phyloP scores from a whole-genome alignment of 2,113 vertebrate genomes.

The Geococcyx californianus region DNA sequence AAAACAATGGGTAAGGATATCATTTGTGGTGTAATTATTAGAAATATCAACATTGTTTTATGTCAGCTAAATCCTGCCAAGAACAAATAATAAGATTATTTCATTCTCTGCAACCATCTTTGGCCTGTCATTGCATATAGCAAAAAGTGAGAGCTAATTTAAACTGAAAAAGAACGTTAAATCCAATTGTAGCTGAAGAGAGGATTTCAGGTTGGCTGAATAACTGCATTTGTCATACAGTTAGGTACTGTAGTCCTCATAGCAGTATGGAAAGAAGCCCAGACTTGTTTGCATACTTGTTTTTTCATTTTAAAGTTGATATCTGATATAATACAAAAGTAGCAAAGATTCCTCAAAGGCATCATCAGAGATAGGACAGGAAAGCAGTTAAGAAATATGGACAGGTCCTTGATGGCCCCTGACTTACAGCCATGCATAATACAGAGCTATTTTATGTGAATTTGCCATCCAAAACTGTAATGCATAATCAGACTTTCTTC shows the following conservation, averaged over 20 bases:
- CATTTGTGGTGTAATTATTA: not conserved
- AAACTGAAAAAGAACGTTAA: not conserved
- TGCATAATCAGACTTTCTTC: not conserved
- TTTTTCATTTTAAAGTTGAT: not conserved
- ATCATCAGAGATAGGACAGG: not conserved
- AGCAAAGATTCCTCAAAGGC: not conserved
- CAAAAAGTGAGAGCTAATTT: not conserved
- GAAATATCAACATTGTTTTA: not conserved
- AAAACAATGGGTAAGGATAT: not conserved
- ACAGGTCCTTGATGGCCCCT: not conserved
- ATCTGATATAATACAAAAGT: not conserved
- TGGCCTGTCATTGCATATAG: not conserved
- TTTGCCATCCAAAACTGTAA: not conserved
- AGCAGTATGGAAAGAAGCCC: not conserved
- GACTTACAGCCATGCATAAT: not conserved
- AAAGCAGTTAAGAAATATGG: not conserved
- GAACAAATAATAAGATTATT: not conserved
- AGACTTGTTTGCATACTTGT: not conserved
- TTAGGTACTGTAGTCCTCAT: not conserved
- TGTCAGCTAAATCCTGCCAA: not conserved
- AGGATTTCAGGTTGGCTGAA: not conserved
- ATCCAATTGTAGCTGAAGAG: not conserved
- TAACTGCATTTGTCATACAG: not conserved
- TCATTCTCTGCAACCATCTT: not conserved
- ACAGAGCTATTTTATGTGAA: not conserved